Percentiles rank a stretch among this genome's conserved stretches.
Evolutionary conservation across 2,797 vertebrate species (phyloP).

Genomic region (Poliocrania exsul): DNA sequence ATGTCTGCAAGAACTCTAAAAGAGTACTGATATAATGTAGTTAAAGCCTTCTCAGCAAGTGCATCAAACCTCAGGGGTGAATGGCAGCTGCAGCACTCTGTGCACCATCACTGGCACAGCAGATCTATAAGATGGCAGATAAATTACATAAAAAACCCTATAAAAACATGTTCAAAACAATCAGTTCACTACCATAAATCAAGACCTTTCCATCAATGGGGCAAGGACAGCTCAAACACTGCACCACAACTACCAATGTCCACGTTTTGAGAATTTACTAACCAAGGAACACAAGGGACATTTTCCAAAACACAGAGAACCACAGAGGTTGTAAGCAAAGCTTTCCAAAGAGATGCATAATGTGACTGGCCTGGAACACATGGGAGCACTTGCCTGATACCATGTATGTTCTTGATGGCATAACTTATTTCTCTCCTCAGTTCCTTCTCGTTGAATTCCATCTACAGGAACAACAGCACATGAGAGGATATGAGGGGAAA

Average conservation of each 20-base stretch:
- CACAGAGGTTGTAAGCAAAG: not conserved
- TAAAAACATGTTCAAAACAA: not conserved
- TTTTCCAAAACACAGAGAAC: not conserved
- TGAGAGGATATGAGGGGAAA: not conserved
- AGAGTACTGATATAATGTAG: not conserved
- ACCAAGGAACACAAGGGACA: not conserved
- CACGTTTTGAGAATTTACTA: not conserved
- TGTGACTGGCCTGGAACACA: not conserved
- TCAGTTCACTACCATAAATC: not conserved
- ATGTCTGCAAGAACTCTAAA: not conserved
- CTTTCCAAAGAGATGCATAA: not conserved
- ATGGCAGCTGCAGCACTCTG: not conserved
- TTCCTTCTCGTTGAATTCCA: slow-evolving; percentile 90
- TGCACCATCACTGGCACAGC: not conserved
- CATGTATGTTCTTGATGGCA: slow-evolving; percentile 95
- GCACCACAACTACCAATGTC: accelerated
- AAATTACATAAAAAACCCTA: not conserved
- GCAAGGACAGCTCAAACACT: not conserved
- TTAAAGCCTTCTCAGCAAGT: not conserved
- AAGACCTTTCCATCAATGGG: not conserved
- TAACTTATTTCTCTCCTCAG: slow-evolving; percentile 90
- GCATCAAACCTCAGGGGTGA: not conserved
- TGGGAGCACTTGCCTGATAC: slow-evolving; percentile 85
- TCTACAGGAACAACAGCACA: slow-evolving; percentile 73
- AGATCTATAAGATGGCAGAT: not conserved